Evolutionary conservation across 1,140 invertebrate genomes (phyloP), one percentile per base, ranked within the genome.

Genomic region (Drosophila nannoptera): DNA sequence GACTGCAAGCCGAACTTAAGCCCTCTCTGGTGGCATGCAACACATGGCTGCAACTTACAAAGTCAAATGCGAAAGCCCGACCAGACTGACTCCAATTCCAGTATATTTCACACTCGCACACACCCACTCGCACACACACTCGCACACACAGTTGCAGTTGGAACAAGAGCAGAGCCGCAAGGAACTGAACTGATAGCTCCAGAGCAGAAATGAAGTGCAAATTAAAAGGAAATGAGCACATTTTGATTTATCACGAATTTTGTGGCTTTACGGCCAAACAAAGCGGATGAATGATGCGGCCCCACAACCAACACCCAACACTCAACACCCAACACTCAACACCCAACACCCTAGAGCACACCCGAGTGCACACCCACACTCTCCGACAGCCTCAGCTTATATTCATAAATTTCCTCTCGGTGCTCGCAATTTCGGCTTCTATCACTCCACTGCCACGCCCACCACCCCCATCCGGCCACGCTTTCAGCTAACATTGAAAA

Each of bases 211-310:
- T 84, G 66, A 77, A 86, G 67, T 70, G 58, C 60, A 69, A 81
- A 88, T 87, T 80, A 78, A 78, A 88, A 80, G 86, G 80, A 88
- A 88, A 86, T 87, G 80, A 87, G 78, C 62, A 64, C 68, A 71
- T 78, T 56, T 87, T 82, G 75, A 87, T 87, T 87, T 83, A 83
- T 87, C 74, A 74, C 76, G 81, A 48, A 71, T 75, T 49, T 48
- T 77, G 60, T 81, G 75, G 77, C 53, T 69, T 75, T 62, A 62
- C 68, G 63, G 58, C 32, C 31, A 9, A 29, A 59, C 45, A 32
- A 29, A 48, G 32, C 40, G 46, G 42, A 72, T 58, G 35, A 32
- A 45, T 42, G 14, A 42, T 48, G 33, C 43, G 35, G 46, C 49
- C 8, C 32, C 32, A 63, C 59, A n/a, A n/a, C n/a, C n/a, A n/a